Conservation (phyloP, 1,140 invertebrate species). For the Paraescarpia echinospica region DNA sequence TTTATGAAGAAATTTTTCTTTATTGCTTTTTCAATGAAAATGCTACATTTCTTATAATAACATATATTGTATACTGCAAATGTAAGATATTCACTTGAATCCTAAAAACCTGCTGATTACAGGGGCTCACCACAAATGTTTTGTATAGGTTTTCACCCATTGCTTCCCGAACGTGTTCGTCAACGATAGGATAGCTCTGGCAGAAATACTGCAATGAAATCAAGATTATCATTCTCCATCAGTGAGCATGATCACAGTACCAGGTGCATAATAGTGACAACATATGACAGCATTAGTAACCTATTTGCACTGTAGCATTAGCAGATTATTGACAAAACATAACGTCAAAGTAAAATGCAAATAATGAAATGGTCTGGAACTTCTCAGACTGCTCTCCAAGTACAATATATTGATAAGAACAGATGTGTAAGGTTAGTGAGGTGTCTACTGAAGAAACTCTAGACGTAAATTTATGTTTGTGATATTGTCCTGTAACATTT, state of each 20-base stretch:
- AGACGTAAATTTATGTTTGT: no score
- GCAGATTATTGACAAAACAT: slow-evolving; percentile 5
- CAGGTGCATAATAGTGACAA: background rate
- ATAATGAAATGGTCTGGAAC: background rate
- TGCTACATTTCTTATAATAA: background rate
- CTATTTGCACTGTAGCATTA: slow-evolving; percentile 2
- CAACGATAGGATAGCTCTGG: slow-evolving; percentile 53
- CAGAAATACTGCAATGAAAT: slow-evolving; percentile 51
- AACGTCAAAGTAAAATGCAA: background rate
- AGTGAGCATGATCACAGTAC: background rate
- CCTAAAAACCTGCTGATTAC: background rate
- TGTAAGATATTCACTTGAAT: background rate
- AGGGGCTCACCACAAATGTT: slow-evolving; percentile 51
- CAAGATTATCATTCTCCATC: background rate
- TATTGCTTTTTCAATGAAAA: background rate
- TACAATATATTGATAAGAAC: background rate
- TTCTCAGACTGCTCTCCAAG: background rate
- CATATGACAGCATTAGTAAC: background rate
- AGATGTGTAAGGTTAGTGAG: no score
- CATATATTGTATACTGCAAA: background rate
- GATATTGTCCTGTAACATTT: no score
- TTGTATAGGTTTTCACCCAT: slow-evolving; percentile 57
- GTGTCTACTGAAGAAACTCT: no score
- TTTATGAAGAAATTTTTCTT: background rate
- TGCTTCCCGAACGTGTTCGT: slow-evolving; percentile 56